Percentiles rank a stretch among this genome's conserved stretches.
Evolutionary conservation across 2,113 vertebrate genomes (phyloP).

Genomic region (Shinisaurus crocodilurus): DNA sequence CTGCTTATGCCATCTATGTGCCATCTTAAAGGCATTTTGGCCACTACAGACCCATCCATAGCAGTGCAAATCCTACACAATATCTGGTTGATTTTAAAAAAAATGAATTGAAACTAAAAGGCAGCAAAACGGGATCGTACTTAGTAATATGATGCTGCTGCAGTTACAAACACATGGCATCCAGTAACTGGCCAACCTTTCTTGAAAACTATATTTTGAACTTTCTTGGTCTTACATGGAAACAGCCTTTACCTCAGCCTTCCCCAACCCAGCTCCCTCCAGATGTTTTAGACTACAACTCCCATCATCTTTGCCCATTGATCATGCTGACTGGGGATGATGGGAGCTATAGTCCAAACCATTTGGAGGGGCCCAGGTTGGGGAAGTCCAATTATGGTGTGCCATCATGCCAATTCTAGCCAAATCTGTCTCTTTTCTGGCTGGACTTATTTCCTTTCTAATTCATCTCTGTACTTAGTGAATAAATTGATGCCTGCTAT

Average conservation of each 20-base stretch:
- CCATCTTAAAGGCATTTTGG: background rate
- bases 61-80: too few relatives aligned
- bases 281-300: background rate
- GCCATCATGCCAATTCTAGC: conserved; percentile 9
- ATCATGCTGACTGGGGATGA: background rate
- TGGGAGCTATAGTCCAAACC: background rate
- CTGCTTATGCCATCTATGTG: background rate
- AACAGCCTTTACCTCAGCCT: background rate
- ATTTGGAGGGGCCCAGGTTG: background rate
- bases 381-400: background rate
- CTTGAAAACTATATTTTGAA: conserved; percentile 25
- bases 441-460: conserved; percentile 42
- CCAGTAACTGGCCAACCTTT: conserved; percentile 11
- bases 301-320: background rate
- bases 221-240: background rate
- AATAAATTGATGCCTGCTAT: conserved; percentile 46
- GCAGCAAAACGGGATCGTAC: background rate
- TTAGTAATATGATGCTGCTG: background rate
- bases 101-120: too few relatives aligned
- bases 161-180: background rate
- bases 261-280: background rate
- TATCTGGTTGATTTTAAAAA: too few relatives aligned
- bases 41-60: too few relatives aligned
- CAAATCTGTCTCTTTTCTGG: conserved; percentile 33
- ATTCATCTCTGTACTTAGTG: conserved; percentile 38